Evolutionary conservation across 2,797 vertebrate species (phyloP), one percentile per base, ranked within the genome.

Genomic region (Rhynchonycteris naso): DNA sequence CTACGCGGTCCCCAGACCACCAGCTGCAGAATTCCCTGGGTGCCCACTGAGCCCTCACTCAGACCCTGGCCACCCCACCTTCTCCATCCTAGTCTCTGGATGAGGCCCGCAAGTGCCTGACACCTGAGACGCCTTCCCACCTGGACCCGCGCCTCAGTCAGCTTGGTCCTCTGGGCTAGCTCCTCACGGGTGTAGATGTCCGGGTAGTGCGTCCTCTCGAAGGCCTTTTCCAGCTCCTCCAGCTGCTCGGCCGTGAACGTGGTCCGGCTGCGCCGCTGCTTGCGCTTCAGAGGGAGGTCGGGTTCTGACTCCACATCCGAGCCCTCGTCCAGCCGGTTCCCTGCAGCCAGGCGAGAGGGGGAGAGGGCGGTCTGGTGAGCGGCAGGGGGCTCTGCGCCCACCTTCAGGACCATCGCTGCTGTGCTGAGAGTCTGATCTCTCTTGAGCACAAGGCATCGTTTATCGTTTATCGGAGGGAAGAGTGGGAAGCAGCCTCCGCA

Each of bases 171-270:
- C 99, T 99, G 99, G 0, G 99, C 99, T 91, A 99, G 98, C 98
- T 99, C 99, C 98, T 99, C 99, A 5, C 99, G 98, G 92, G 99
- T 99, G 98, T 99, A 99, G 98, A 99, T 99, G 97, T 99, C 99
- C 0, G 99, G 99, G 98, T 99, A 99, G 98, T 99, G 99, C 1
- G 99, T 99, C 97, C 99, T 98, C 98, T 99, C 99, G 0, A 99
- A 99, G 66, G 99, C 99, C 93, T 99, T 99, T 98, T 99, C 99
- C 97, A 99, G 99, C 98, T 99, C 99, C 97, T 99, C 99, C 98
- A 99, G 98, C 98, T 99, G 99, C 98, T 99, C 99, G 0, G 99
- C 99, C 0, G 99, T 99, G 98, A 99, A 99, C 5, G 99, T 99
- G 96, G 99, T 99, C 88, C 99, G 98, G 22, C 99, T 99, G n/a